Evolutionary conservation across 1,140 invertebrate genomes (phyloP), one percentile per base, ranked within the genome.

Genomic region (Pseudomyrmex concolor): DNA sequence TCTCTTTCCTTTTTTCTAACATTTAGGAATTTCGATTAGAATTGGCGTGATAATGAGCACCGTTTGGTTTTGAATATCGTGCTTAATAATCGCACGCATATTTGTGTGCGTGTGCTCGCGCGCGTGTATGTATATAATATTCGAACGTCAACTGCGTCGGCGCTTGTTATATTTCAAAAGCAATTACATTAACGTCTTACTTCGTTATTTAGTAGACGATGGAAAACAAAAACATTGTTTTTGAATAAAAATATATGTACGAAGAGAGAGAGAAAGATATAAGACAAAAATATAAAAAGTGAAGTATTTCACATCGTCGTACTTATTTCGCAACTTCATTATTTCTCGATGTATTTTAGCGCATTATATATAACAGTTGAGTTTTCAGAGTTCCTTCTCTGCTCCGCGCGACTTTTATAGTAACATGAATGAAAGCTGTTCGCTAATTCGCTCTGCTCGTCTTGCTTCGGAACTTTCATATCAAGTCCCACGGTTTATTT

Each of bases 401-500:
- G 8, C 59, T 60, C 71, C 34, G 34, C 17, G 19, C 17, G 25
- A 12, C 43, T 48, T 78, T 57, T 57, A 22, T 51, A 34, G n/a
- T 48, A 19, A 17, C 34, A 71, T 80, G 54, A 43, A 80, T 70
- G 76, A 80, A 55, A 78, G 60, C 17, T 60, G 60, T 60, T 80
- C 63, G 60, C 76, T 59, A 59, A 77, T 76, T 83, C n/a, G n/a
- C 45, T 54, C 51, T 43, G 57, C 34, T n/a, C 48, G 51, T 55
- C 62, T 74, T 9, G 55, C 34, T 34, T 34, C 34, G 12, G 22
- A 66, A 43, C 73, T 78, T 66, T 62, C 45, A 54, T 83, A 83
- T 83, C 64, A 80, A 45, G 62, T 60, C 34, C 34, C 34, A 55
- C 76, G 54, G 76, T 71, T 80, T 80, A 80, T 80, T 80, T 80